A percentile compares a stretch with the other conserved stretches of the same genome.
These are phyloP conservation scores for Buathra laborator DNA, from an alignment of 2,888 invertebrate genomes.

Conservation along the genomic window DNA sequence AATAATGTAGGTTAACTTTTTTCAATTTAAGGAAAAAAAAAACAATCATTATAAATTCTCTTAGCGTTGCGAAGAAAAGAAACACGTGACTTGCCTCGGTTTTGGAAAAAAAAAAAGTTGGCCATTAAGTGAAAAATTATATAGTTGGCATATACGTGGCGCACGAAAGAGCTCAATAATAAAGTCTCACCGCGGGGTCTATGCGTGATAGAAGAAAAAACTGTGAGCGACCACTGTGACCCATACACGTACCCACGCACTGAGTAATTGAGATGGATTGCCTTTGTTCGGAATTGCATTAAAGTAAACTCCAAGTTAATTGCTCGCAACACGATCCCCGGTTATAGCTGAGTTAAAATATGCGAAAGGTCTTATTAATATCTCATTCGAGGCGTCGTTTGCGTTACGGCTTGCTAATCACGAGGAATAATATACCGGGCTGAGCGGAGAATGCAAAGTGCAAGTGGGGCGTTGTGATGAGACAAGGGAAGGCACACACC, in stretches of 20 bases:
- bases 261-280: conserved; percentile 37
- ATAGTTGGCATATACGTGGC: not conserved
- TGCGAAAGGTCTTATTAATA: conserved; percentile 48
- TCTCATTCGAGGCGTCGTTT: conserved; percentile 25
- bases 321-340: not conserved
- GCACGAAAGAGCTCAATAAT: not conserved
- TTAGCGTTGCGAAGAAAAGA: too few species aligned
- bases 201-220: not conserved
- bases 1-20: too few species aligned
- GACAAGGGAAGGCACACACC: conserved; percentile 39
- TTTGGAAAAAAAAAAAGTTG: not conserved
- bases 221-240: not conserved
- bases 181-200: conserved; percentile 3
- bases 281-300: conserved; percentile 29
- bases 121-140: not conserved
- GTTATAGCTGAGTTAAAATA: conserved; percentile 7
- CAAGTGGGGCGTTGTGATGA: conserved; percentile 27
- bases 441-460: conserved; percentile 15
- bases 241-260: not conserved
- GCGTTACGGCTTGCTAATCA: conserved; percentile 44
- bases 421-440: conserved; percentile 13
- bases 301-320: conserved; percentile 36
- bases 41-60: too few species aligned
- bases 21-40: too few species aligned
- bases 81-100: not conserved